Percentiles rank a stretch among this genome's conserved stretches.
phyloP scores from a whole-genome alignment of 2,113 vertebrate species.

The Anser cygnoides region DNA sequence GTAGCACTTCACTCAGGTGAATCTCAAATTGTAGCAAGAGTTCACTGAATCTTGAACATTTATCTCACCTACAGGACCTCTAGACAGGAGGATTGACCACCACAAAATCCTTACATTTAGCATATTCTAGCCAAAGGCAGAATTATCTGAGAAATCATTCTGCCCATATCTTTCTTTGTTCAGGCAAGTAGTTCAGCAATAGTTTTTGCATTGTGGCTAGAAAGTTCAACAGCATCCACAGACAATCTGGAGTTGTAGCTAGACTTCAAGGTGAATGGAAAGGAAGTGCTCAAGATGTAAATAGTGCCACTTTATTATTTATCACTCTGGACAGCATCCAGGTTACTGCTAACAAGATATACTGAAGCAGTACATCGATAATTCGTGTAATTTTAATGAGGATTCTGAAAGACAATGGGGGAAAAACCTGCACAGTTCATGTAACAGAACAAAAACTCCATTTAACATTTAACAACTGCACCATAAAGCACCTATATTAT shows the following conservation, averaged over 20 bases:
- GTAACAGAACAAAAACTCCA: background rate
- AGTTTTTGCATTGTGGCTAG: background rate
- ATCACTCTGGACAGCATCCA: background rate
- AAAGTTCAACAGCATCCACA: background rate
- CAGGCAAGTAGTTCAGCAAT: background rate
- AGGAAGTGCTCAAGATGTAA: background rate
- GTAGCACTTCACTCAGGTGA: background rate
- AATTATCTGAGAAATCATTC: background rate
- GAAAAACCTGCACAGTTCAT: background rate
- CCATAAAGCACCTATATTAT: background rate
- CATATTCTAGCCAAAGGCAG: background rate
- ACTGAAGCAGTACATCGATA: background rate
- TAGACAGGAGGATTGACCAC: background rate
- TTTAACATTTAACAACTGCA: background rate
- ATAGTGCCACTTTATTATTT: background rate
- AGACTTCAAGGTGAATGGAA: too few relatives aligned
- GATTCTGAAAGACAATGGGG: background rate
- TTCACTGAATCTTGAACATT: background rate
- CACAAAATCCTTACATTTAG: background rate
- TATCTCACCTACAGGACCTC: background rate
- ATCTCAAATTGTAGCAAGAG: background rate
- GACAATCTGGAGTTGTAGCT: background rate
- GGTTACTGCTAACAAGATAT: background rate
- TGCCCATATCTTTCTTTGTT: background rate
- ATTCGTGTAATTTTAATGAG: background rate